Evolutionary conservation across 2,888 invertebrate species (phyloP), one percentile per base, ranked within the genome.

Genomic region (Cotesia congregata): DNA sequence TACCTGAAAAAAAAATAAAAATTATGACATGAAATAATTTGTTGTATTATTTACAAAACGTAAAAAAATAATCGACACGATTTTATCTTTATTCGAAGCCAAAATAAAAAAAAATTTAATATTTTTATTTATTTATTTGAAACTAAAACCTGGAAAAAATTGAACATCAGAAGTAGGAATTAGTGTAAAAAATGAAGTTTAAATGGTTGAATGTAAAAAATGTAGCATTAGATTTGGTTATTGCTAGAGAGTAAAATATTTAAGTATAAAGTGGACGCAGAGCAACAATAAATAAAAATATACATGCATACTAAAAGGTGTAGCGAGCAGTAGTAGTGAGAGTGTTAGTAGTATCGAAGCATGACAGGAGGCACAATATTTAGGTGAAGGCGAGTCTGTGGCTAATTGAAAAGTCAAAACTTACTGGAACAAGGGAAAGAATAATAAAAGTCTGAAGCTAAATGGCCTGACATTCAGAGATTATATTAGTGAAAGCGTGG

Each of bases 361-460:
- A 84, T 85, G 83, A 84, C 86, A 83, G 86, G 79, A 79, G 83
- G 85, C 83, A 86, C 85, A 88, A 88, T 87, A 88, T 88, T 88
- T 88, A 83, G 87, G 86, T 85, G 87, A 87, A 86, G 85, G 84
- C 85, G 81, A 86, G 80, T 79, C 88, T 87, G 88, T 87, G 87
- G 88, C 86, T 88, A 87, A 88, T 88, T 87, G 88, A 88, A 88
- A 86, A 88, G 88, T 88, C 88, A 88, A 87, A 88, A 87, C 87
- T 86, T 69, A 50, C 50, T 50, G 50, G 50, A 50, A 50, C 50
- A 50, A 50, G 50, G 50, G 77, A 78, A 77, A 71, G 77, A 78
- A 80, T 75, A 77, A 74, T 68, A 69, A 72, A 74, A 68, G 30
- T 39, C 67, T 65, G 71, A 59, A 40, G 75, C 41, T n/a, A 71